Evolutionary conservation across 2,888 invertebrate species (phyloP).

Genomic region (Trichopria drosophilae): DNA sequence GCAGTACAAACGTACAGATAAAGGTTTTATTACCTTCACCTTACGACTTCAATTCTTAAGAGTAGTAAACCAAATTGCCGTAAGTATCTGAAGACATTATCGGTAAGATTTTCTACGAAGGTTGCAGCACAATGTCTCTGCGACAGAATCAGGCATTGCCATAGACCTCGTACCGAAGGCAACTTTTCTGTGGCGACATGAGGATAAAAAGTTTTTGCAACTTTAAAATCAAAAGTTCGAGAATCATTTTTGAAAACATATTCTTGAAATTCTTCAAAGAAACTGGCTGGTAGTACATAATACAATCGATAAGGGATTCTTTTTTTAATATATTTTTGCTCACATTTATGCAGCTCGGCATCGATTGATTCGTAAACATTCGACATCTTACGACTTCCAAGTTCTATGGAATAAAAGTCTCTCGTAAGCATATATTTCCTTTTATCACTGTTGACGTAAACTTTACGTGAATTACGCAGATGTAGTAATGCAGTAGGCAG

Average conservation of each 20-base stretch:
- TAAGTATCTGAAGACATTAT: conserved; percentile 56
- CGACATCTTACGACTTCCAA: no score
- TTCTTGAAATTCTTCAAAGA: conserved; percentile 64
- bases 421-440: conserved; percentile 68
- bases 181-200: conserved; percentile 77
- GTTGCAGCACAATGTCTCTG: conserved; percentile 37
- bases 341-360: conserved; percentile 64
- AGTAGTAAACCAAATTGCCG: conserved; percentile 62
- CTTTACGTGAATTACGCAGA: conserved; percentile 66
- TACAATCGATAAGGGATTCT: conserved; percentile 69
- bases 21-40: no score
- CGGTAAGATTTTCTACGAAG: conserved; percentile 52
- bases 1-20: no score
- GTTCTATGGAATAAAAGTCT: conserved; percentile 72
- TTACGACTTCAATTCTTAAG: conserved; percentile 59
- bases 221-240: conserved; percentile 59
- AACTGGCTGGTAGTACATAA: conserved; percentile 71
- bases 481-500: conserved; percentile 74
- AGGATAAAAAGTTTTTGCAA: conserved; percentile 70
- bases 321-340: conserved; percentile 61
- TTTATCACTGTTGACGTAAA: conserved; percentile 63
- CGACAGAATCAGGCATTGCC: conserved; percentile 46
- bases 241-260: conserved; percentile 48
- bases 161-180: conserved; percentile 61
- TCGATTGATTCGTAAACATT: conserved; percentile 63